Evolutionary conservation across 2,888 invertebrate species (phyloP).

Genomic region (Amphiduros pacificus): DNA sequence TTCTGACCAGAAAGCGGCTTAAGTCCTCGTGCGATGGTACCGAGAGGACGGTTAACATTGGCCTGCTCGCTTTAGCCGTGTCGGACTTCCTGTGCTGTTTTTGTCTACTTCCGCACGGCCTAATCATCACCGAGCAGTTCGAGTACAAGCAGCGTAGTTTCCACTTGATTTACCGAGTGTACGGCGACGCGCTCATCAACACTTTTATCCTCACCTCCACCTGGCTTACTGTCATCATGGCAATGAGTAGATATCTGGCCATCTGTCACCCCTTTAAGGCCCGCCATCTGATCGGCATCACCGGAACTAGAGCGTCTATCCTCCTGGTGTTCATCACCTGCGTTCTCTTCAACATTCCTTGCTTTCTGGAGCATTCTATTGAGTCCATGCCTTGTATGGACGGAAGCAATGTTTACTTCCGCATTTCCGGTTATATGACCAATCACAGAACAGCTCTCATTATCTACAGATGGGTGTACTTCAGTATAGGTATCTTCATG

Average conservation of each 20-base stretch:
- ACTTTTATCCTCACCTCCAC: slow-evolving; percentile 69
- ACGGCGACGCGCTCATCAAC: slow-evolving; percentile 48
- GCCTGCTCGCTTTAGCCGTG: slow-evolving; percentile 73
- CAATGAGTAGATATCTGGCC: slow-evolving; percentile 74
- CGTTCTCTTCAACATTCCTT: slow-evolving; percentile 29
- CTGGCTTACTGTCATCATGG: slow-evolving; percentile 74
- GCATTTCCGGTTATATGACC: not conserved
- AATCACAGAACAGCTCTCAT: not conserved
- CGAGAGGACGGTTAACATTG: slow-evolving; percentile 79
- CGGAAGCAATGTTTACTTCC: slow-evolving; percentile 12
- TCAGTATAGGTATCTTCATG: slow-evolving; percentile 22
- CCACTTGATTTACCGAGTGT: slow-evolving; percentile 43
- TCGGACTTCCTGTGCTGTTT: slow-evolving; percentile 69
- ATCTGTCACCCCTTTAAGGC: slow-evolving; percentile 74
- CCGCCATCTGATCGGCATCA: slow-evolving; percentile 67
- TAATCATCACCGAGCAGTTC: slow-evolving; percentile 23
- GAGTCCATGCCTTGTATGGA: slow-evolving; percentile 17
- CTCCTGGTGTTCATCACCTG: slow-evolving; percentile 27
- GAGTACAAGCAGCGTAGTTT: slow-evolving; percentile 10
- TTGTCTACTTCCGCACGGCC: slow-evolving; percentile 65
- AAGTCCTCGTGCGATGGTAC: slow-evolving; percentile 66
- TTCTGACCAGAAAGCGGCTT: slow-evolving; percentile 67
- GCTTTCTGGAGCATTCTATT: slow-evolving; percentile 24
- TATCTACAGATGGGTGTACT: slow-evolving; percentile 27
- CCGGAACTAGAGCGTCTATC: slow-evolving; percentile 45